Percentiles rank a stretch among this genome's conserved stretches.
phyloP scores from a whole-genome alignment of 92 coral and sea anemone species.

The Diadumene lineata region DNA sequence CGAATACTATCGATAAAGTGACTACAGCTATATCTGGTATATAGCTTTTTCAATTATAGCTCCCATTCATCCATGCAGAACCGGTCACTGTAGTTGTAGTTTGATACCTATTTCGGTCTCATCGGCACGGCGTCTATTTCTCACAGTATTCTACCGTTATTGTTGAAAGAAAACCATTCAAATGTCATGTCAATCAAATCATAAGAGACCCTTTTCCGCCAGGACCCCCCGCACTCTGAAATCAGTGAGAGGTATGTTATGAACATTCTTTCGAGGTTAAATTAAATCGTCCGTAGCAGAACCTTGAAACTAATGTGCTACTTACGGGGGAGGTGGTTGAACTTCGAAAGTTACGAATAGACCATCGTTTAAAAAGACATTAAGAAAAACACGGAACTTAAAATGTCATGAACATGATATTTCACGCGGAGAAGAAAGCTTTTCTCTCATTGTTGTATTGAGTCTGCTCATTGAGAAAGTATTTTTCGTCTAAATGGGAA shows the following conservation, averaged over 20 bases:
- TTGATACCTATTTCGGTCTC: background rate
- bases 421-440: background rate
- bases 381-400: background rate
- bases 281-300: no score
- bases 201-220: background rate
- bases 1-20: background rate
- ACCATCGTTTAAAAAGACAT: background rate
- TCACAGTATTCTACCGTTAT: background rate
- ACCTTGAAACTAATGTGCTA: no score
- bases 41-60: no score
- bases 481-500: background rate
- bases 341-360: background rate
- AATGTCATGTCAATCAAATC: background rate
- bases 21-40: no score
- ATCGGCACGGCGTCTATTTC: background rate
- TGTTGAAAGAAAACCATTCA: conserved; percentile 2
- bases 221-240: background rate
- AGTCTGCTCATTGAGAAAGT: background rate
- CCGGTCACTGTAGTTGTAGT: no score
- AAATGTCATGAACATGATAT: background rate
- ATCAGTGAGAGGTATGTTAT: background rate
- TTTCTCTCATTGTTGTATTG: background rate
- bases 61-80: background rate
- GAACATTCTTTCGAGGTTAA: background rate
- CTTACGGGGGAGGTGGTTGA: background rate